Base-by-base conservation (phyloP, 1,140 invertebrate species). In the Bilobella aurantiaca region DNA sequence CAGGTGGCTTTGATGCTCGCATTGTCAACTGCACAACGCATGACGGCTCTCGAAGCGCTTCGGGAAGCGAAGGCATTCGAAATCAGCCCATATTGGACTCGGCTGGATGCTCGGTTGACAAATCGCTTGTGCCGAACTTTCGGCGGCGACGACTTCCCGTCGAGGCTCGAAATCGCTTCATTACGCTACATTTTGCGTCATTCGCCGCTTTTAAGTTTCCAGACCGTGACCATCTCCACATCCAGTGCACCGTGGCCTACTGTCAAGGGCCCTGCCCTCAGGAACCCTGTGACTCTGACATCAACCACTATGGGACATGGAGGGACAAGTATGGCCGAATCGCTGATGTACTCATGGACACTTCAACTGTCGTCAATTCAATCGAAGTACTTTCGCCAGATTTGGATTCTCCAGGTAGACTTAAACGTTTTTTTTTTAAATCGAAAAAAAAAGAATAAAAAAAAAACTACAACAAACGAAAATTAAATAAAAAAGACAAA, bases 141-240 rank as follows among this genome's bases (percentile, higher is more conserved):
- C 64, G 71, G 1, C 34, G 70, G 3, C 34, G 71, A n/a, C 27
- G 71, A 27, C 62, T 69, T 18, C 66, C 68, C 16, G 58, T 68
- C 14, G 71, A 69, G 56, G 59, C 66, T n/a, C 32, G 63, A 14
- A 70, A 68, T 57, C 64, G 67, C 5, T 30, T 73, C 0, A 65
- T 70, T 2, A 75, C 73, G 21, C 64, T 76, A 0, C 65, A 75
- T 23, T 74, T 77, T 63, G 82, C 86, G 0, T 83, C 82, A 31
- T 89, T 90, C 78, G 81, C 84, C 14, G 87, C 87, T 3, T 90
- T 90, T 72, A 88, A 88, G 73, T 89, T 90, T 78, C 87, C 87
- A 18, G 87, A 88, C 72, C 78, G 86, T 67, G 85, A 86, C 60
- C 82, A 84, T 62, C 76, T 89, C 14, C 87, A 89, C 76, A 78